Evolutionary conservation across 2,888 invertebrate species (phyloP).

Genomic region (Steinernema hermaphroditum): DNA sequence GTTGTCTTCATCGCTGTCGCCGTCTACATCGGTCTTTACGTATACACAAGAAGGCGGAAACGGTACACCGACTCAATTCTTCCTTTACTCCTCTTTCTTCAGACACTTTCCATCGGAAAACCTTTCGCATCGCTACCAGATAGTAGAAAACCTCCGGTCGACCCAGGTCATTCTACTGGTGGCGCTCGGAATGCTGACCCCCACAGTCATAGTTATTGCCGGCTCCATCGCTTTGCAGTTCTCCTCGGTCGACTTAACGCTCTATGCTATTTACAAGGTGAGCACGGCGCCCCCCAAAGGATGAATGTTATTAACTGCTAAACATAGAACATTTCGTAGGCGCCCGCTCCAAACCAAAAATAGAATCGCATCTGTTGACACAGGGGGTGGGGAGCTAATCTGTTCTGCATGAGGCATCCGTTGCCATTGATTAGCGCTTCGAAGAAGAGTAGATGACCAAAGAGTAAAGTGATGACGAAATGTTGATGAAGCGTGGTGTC

Average conservation of each 20-base stretch:
- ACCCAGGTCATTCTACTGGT: neutral
- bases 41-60: neutral
- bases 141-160: neutral
- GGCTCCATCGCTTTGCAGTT: neutral
- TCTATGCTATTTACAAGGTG: neutral
- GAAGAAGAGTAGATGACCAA: too few species aligned
- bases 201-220: neutral
- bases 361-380: neutral
- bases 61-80: neutral
- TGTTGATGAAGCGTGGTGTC: too few species aligned
- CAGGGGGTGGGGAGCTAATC: neutral
- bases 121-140: slow-evolving; percentile 2
- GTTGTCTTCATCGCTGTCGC: neutral
- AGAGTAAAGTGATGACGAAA: too few species aligned
- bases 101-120: neutral
- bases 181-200: neutral
- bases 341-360: neutral
- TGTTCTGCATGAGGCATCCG: neutral
- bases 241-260: neutral
- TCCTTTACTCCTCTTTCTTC: neutral
- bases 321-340: neutral
- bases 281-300: neutral
- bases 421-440: too few species aligned
- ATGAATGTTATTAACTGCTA: neutral
- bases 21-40: neutral